These are phyloP conservation scores for Gymnobelideus leadbeateri DNA, from an alignment of 2,113 vertebrate genomes.

Conservation along the genomic window DNA sequence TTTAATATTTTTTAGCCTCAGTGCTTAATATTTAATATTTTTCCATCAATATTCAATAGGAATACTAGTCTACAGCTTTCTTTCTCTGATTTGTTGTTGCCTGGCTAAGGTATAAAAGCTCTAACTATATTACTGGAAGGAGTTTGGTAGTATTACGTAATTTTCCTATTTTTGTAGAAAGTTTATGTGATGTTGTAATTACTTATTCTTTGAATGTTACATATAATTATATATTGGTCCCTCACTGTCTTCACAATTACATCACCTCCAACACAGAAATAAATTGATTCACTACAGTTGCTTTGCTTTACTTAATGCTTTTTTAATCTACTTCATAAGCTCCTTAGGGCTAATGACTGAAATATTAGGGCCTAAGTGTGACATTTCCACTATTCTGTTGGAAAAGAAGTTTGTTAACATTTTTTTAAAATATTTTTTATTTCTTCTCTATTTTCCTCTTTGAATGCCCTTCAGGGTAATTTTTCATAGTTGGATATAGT, in stretches of 20 bases:
- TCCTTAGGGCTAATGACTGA: neutral
- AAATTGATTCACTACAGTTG: neutral
- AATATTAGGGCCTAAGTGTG: neutral
- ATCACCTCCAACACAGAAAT: neutral
- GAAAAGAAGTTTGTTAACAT: neutral
- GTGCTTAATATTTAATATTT: neutral
- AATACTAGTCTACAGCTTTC: neutral
- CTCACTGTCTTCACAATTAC: neutral
- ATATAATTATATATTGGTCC: neutral
- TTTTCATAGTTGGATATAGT: neutral
- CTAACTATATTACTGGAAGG: neutral
- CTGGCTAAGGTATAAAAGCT: neutral
- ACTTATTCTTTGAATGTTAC: neutral
- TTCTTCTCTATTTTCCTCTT: neutral
- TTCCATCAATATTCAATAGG: neutral
- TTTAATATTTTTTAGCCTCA: neutral
- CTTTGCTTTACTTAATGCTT: neutral
- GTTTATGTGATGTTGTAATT: neutral
- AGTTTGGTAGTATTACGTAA: neutral
- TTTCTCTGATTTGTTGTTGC: neutral
- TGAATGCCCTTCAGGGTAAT: neutral
- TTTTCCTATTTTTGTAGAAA: neutral
- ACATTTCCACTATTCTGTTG: neutral
- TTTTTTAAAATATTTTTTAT: neutral
- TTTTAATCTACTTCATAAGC: neutral